phyloP scores from a whole-genome alignment of 2,888 invertebrate species.

The Congeria kusceri region DNA sequence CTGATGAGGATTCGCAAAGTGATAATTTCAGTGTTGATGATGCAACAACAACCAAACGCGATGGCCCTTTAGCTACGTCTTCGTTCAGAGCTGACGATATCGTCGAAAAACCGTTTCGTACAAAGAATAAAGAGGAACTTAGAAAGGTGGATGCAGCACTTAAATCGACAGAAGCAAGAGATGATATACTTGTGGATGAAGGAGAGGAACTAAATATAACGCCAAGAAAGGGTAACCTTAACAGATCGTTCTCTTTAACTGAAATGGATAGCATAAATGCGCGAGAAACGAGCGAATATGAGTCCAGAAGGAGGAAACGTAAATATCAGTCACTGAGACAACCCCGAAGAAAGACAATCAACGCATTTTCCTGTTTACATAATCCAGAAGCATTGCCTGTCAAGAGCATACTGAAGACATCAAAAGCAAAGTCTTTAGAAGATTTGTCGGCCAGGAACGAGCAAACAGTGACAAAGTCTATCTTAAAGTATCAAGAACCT shows the following conservation, averaged over 20 bases:
- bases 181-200: background rate
- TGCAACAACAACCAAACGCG: background rate
- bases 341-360: slow-evolving; percentile 14
- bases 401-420: slow-evolving; percentile 32
- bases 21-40: no score
- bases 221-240: slow-evolving; percentile 16
- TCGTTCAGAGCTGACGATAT: slow-evolving; percentile 11
- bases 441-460: background rate
- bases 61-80: slow-evolving; percentile 25
- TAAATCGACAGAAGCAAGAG: background rate
- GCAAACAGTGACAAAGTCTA: no score
- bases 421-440: slow-evolving; percentile 2
- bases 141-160: background rate
- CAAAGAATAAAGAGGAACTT: background rate
- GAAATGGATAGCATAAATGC: slow-evolving; percentile 8
- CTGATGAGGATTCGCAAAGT: no score
- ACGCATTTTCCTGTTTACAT: slow-evolving; percentile 19
- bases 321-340: slow-evolving; percentile 35
- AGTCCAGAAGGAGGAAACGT: slow-evolving; percentile 18
- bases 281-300: background rate
- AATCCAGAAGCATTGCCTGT: slow-evolving; percentile 24
- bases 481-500: no score
- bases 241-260: slow-evolving; percentile 20
- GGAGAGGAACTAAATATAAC: slow-evolving; percentile 4
- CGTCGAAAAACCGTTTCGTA: background rate